These are phyloP conservation scores for Drosophila anomelani DNA, from an alignment of 2,888 invertebrate genomes.

Conservation along the genomic window DNA sequence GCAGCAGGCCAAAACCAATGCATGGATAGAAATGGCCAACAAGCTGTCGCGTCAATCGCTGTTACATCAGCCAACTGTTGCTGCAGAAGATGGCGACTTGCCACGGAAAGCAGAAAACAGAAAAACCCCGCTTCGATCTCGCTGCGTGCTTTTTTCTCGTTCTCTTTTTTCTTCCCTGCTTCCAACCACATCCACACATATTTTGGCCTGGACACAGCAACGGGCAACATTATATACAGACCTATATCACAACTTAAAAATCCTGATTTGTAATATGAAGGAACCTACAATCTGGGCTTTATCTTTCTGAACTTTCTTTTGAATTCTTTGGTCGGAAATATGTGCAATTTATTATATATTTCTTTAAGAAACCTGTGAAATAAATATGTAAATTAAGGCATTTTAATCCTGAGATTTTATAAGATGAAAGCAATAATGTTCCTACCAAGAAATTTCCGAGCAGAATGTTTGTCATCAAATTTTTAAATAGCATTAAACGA, in stretches of 20 bases:
- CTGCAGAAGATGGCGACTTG: slow-evolving; percentile 46
- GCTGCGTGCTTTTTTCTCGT: slow-evolving; percentile 24
- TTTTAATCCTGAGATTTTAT: background rate
- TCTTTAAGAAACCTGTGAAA: too few species aligned
- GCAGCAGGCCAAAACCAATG: slow-evolving; percentile 48
- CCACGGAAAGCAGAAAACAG: slow-evolving; percentile 29
- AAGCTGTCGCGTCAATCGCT: slow-evolving; percentile 31
- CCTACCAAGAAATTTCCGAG: background rate
- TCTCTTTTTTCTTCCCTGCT: slow-evolving; percentile 26
- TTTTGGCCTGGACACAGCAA: slow-evolving; percentile 2
- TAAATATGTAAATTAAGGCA: too few species aligned
- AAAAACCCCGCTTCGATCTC: slow-evolving; percentile 32
- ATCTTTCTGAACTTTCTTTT: background rate
- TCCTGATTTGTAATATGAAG: too few species aligned
- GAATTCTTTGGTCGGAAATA: background rate
- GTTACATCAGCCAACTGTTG: slow-evolving; percentile 65
- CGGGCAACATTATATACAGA: background rate
- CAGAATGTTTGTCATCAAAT: background rate
- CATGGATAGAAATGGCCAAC: slow-evolving; percentile 63
- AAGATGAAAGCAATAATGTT: background rate
- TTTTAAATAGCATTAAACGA: background rate
- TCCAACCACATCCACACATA: background rate
- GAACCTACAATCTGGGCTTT: background rate
- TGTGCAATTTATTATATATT: background rate
- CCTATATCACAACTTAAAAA: background rate